Evolutionary conservation across 1,140 invertebrate genomes (phyloP), one percentile per base, ranked within the genome.

Genomic region (Drosophila repletoides): DNA sequence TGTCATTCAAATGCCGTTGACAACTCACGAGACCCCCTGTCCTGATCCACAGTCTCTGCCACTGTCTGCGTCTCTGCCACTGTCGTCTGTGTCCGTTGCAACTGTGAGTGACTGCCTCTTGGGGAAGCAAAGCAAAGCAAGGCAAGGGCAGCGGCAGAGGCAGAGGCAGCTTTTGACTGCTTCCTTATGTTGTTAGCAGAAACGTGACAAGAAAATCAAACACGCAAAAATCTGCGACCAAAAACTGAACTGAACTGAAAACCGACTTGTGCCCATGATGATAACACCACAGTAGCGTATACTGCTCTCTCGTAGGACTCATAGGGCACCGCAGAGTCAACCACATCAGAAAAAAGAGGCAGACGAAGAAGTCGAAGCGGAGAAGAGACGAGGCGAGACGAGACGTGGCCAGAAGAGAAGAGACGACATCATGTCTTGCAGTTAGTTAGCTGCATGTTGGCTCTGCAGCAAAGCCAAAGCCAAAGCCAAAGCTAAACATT

Each of bases 201-300:
- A 86, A 84, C 80, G 80, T 84, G 80, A 84, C 80, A 84, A 80
- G 80, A 86, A 84, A 84, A 86, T 84, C 80, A 84, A 84, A 84
- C 76, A 79, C 79, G 80, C 75, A 86, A 77, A 75, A 70, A 70
- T 70, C 67, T 66, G 61, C 69, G 72, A 75, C 67, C 33, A 59
- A 21, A 38, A 67, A 52, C 24, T 22, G 43, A 21, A 56, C 52
- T 51, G 19, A 21, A 36, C 51, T 38, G 48, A n/a, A n/a, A 33
- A 58, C 48, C 48, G 58, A 29, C 45, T 59, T 41, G 43, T 60
- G 63, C 55, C 45, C 55, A 59, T 59, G 63, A 59, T 59, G 63
- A 59, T 59, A 66, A 49, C 63, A 66, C 43, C 19, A 53, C n/a
- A 14, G 3, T 31, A 19, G 26, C n/a, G n/a, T n/a, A n/a, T n/a